phyloP scores from a whole-genome alignment of 30 jellyfish, hydroid and myxozoan species.

The Pseudorhiza aurosa region DNA sequence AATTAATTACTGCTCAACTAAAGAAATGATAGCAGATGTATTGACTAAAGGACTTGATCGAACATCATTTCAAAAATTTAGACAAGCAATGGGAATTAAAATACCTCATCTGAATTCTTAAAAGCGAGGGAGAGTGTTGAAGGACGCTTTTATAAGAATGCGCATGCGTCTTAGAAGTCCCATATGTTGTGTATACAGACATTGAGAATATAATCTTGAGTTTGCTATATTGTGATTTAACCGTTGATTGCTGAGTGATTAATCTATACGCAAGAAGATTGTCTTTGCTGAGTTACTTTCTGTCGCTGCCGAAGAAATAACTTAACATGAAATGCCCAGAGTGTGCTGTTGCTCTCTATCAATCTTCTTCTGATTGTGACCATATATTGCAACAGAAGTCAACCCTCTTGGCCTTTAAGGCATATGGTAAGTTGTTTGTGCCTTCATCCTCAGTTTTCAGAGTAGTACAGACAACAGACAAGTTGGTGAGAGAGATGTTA shows the following conservation, averaged over 20 bases:
- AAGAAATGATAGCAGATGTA: constrained; percentile 3
- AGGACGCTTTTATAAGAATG: too few species aligned
- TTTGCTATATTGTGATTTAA: too few species aligned
- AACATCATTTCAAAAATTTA: constrained; percentile 3
- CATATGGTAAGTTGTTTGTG: constrained; percentile 24
- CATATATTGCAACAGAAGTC: neutral
- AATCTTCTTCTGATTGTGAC: neutral
- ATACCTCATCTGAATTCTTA: neutral
- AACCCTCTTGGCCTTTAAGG: constrained; percentile 23
- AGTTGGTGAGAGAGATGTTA: constrained; percentile 6
- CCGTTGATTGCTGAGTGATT: too few species aligned
- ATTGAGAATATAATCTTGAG: too few species aligned
- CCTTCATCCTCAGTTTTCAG: constrained; percentile 23
- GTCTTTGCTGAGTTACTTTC: too few species aligned
- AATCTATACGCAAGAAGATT: too few species aligned
- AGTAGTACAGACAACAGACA: constrained; percentile 27
- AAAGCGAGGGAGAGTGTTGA: neutral
- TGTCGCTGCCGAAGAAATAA: too few species aligned
- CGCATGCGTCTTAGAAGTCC: too few species aligned
- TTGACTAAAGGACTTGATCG: constrained; percentile 8
- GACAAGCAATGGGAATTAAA: constrained; percentile 8
- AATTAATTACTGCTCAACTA: constrained; percentile 2
- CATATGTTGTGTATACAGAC: too few species aligned
- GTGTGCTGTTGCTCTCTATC: constrained; percentile 27
- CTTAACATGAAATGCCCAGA: constrained; percentile 33